A percentile compares a stretch with the other conserved stretches of the same genome.
These are phyloP conservation scores for Psittacula derbiana DNA, from an alignment of 2,797 vertebrate species.

Conservation along the genomic window DNA sequence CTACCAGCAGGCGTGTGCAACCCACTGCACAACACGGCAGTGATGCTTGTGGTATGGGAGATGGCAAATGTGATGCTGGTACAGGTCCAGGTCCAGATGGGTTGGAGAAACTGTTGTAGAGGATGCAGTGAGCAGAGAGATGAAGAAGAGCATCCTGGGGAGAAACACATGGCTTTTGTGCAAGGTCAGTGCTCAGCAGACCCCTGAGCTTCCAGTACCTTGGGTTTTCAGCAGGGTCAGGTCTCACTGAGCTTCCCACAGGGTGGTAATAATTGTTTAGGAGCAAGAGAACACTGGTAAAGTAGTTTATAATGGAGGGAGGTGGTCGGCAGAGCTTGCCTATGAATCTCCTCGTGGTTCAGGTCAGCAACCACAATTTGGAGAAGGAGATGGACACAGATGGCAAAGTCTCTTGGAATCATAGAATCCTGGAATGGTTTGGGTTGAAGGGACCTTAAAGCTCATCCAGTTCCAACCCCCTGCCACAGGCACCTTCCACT, in stretches of 20 bases:
- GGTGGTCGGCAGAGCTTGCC: background rate
- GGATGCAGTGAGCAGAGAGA: background rate
- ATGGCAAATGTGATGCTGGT: rapidly evolving
- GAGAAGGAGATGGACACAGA: background rate
- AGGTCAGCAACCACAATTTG: background rate
- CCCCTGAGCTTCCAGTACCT: background rate
- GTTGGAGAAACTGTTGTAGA: background rate
- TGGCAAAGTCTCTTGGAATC: background rate
- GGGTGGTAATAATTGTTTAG: background rate
- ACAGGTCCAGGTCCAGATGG: background rate
- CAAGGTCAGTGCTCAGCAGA: background rate
- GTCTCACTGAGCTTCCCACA: rapidly evolving
- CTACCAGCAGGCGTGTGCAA: background rate
- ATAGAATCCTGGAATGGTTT: background rate
- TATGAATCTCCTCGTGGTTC: background rate
- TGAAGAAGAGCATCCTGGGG: background rate
- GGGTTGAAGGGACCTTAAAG: background rate
- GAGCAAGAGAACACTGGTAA: background rate
- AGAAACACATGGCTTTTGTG: rapidly evolving
- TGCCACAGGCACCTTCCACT: background rate
- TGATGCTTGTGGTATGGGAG: rapidly evolving
- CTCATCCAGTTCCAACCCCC: background rate
- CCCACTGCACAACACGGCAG: rapidly evolving
- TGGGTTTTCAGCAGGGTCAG: background rate
- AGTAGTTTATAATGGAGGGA: background rate